Conservation (phyloP, 2,797 vertebrate genomes). For the Spheniscus humboldti region DNA sequence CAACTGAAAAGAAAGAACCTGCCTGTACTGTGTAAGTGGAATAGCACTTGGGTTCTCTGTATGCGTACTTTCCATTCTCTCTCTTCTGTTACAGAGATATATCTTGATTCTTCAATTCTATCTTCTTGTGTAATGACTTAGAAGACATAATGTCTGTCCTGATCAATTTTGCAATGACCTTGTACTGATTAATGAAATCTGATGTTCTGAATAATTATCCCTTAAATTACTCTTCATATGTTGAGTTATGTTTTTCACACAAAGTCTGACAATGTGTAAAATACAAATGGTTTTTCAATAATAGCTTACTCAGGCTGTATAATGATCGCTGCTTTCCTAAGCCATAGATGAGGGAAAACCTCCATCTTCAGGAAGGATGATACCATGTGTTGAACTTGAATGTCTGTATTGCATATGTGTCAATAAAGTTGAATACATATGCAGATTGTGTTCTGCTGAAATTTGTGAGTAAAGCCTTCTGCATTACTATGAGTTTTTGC, state of each 20-base stretch:
- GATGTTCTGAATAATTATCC: not conserved
- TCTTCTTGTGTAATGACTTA: constrained; percentile 52
- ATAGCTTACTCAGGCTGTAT: not conserved
- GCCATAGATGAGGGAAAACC: not conserved
- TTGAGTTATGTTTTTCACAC: constrained; percentile 28
- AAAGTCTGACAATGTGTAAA: not conserved
- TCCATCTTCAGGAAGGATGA: not conserved
- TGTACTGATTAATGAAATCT: constrained; percentile 22
- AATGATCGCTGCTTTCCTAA: not conserved
- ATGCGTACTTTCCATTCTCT: not conserved
- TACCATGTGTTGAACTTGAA: not conserved
- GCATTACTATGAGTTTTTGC: not conserved
- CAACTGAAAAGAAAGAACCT: not conserved
- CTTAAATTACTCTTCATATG: not conserved
- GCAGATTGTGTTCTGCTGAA: not conserved
- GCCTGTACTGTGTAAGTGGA: not conserved
- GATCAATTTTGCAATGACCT: constrained; percentile 34
- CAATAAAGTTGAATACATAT: not conserved
- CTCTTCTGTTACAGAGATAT: not conserved
- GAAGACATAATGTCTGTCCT: constrained; percentile 20
- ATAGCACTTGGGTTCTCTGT: not conserved
- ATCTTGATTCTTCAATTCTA: not conserved
- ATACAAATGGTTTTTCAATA: constrained; percentile 14
- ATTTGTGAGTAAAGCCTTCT: not conserved
- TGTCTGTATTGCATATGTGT: not conserved